A percentile compares a stretch with the other conserved stretches of the same genome.
Evolutionary conservation across 2,888 invertebrate species (phyloP).

Genomic region (Parnassius smintheus): DNA sequence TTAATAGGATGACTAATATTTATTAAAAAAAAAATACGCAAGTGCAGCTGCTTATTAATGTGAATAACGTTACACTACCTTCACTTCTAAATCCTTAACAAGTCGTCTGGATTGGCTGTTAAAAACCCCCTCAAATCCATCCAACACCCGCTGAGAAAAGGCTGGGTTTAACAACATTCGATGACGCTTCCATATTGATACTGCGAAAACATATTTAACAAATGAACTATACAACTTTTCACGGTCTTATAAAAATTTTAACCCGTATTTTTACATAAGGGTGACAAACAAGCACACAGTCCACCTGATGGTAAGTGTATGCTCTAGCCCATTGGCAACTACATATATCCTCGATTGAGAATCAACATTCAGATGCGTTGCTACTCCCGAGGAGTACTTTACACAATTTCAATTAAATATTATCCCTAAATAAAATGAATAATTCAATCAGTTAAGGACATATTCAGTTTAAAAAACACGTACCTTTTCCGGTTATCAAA

Average conservation of each 20-base stretch:
- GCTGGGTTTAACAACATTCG: slow-evolving; percentile 56
- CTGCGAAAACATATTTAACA: slow-evolving; percentile 33
- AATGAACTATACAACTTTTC: background rate
- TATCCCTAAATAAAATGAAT: background rate
- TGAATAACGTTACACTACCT: too few relatives aligned
- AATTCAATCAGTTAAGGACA: background rate
- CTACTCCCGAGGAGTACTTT: too few relatives aligned
- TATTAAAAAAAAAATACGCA: too few relatives aligned
- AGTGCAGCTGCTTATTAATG: too few relatives aligned
- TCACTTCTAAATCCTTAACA: slow-evolving; percentile 28
- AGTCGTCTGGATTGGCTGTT: slow-evolving; percentile 52
- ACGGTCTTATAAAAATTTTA: background rate
- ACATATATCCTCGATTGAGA: too few relatives aligned
- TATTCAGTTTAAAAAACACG: slow-evolving; percentile 1
- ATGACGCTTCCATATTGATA: slow-evolving; percentile 55
- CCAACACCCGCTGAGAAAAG: slow-evolving; percentile 51
- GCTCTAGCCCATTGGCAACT: too few relatives aligned
- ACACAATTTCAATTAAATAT: background rate
- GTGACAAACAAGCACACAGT: too few relatives aligned
- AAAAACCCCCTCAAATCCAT: slow-evolving; percentile 52
- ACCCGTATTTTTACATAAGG: background rate
- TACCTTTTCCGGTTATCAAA: slow-evolving; percentile 28
- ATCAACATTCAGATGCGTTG: too few relatives aligned
- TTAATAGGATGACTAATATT: too few relatives aligned
- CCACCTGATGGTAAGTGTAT: too few relatives aligned